Base-by-base conservation (phyloP, 2,888 invertebrate genomes). In the Callimorpha dominula region DNA sequence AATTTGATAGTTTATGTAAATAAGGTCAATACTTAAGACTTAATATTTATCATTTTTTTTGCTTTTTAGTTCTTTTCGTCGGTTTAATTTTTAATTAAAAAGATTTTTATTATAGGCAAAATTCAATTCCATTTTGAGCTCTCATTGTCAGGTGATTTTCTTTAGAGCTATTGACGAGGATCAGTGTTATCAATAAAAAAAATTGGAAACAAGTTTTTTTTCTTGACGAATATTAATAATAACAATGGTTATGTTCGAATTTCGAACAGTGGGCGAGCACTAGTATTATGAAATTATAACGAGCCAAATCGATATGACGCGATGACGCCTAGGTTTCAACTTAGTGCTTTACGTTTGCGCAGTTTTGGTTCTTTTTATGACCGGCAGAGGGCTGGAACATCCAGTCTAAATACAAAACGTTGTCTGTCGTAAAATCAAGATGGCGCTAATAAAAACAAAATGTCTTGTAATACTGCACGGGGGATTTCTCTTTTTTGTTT, bases 221-320 rank as follows among this genome's bases (percentile, higher is more conserved):
- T 12, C 20, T 5, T 20, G 12, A 57, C 1, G 20, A 0, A 57
- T n/a, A n/a, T n/a, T n/a, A 54, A 54, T 52, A 17, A 54, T 17
- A n/a, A 54, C n/a, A 9, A 54, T 54, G n/a, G 54, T 54, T 54
- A 54, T 14, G 63, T 40, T 20, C 6, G 15, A 40, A 40, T 63
- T n/a, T 42, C 57, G 20, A 57, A 12, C 57, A 57, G 20, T 20
- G 20, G 57, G 57, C 20, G 57, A 57, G 31, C 31, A 20, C 57
- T 57, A 57, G 57, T 57, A 57, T 60, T 60, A 60, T 14, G 14
- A 60, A 50, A 31, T 60, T 31, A 60, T 60, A 50, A 60, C 60
- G 11, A 60, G 60, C 14, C 20, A 31, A 60, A 60, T 60, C 60
- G 31, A 60, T 60, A 60, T 20, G 2, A 12, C 31, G 31, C 31